These are phyloP conservation scores for Antheraea yamamai DNA, from an alignment of 2,888 invertebrate genomes.

Conservation along the genomic window DNA sequence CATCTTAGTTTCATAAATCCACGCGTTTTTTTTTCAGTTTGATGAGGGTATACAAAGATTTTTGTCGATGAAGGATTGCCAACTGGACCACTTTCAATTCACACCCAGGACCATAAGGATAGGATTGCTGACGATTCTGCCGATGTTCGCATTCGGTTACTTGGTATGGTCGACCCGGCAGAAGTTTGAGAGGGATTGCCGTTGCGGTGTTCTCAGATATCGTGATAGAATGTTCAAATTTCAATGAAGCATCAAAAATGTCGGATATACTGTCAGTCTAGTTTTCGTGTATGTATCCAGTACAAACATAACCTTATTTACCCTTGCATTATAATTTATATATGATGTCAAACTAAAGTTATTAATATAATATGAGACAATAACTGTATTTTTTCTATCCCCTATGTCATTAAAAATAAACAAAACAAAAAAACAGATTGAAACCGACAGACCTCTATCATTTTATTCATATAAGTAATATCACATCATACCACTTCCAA, in stretches of 20 bases:
- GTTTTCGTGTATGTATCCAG: too few relatives aligned
- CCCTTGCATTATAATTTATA: too few relatives aligned
- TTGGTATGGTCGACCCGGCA: slow-evolving; percentile 74
- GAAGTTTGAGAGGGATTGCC: slow-evolving; percentile 74
- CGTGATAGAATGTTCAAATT: slow-evolving; percentile 86
- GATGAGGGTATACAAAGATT: slow-evolving; percentile 88
- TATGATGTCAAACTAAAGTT: too few relatives aligned
- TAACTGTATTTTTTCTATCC: too few relatives aligned
- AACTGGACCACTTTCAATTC: slow-evolving; percentile 84
- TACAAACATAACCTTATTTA: too few relatives aligned
- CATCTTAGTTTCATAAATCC: too few relatives aligned
- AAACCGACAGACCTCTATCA: too few relatives aligned
- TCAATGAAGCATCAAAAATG: slow-evolving; percentile 11
- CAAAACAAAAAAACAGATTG: too few relatives aligned
- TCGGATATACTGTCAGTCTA: background rate
- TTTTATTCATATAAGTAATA: too few relatives aligned
- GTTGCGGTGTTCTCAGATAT: slow-evolving; percentile 87
- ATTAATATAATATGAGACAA: too few relatives aligned
- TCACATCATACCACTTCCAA: too few relatives aligned
- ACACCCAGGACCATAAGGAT: slow-evolving; percentile 72
- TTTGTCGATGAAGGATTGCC: slow-evolving; percentile 84
- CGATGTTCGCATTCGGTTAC: slow-evolving; percentile 78
- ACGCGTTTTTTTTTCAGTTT: slow-evolving; percentile 81
- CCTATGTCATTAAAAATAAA: too few relatives aligned
- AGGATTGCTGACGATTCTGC: slow-evolving; percentile 75